These are phyloP conservation scores for Lepisosteus osseus DNA, from an alignment of 2,113 vertebrate species.

Conservation along the genomic window DNA sequence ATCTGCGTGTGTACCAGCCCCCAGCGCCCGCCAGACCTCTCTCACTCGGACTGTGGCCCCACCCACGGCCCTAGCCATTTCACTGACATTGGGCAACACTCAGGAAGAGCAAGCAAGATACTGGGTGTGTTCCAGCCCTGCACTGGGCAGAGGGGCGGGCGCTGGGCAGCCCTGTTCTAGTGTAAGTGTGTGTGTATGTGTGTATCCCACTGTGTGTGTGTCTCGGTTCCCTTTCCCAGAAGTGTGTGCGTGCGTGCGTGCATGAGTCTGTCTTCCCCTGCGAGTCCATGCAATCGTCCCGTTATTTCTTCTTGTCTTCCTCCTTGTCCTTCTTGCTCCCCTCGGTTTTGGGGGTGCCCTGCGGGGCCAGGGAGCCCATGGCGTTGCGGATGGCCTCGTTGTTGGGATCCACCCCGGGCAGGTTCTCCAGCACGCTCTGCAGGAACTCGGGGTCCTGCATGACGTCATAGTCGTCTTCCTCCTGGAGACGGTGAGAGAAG, in stretches of 20 bases:
- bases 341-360: conserved; percentile 66
- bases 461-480: conserved; percentile 95
- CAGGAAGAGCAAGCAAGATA: too few relatives aligned
- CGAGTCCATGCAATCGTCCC: background rate
- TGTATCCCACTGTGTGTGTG: too few relatives aligned
- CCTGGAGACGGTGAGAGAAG: conserved; percentile 61
- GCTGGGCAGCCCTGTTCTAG: too few relatives aligned
- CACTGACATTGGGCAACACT: too few relatives aligned
- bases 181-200: too few relatives aligned
- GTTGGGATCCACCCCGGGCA: conserved; percentile 94
- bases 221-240: too few relatives aligned
- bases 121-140: too few relatives aligned
- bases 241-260: background rate
- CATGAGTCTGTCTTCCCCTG: conserved; percentile 1
- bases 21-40: too few relatives aligned
- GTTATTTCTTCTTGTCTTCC: conserved; percentile 68
- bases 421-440: conserved; percentile 93
- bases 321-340: conserved; percentile 82
- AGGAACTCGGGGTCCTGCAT: conserved; percentile 98
- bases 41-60: too few relatives aligned
- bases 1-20: conserved; percentile 26
- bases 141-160: too few relatives aligned
- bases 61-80: too few relatives aligned
- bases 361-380: conserved; percentile 87
- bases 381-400: conserved; percentile 96